A percentile compares a stretch with the other conserved stretches of the same genome.
Evolutionary conservation across 2,888 invertebrate genomes (phyloP).

Genomic region (Drosophila hawaiiensis): DNA sequence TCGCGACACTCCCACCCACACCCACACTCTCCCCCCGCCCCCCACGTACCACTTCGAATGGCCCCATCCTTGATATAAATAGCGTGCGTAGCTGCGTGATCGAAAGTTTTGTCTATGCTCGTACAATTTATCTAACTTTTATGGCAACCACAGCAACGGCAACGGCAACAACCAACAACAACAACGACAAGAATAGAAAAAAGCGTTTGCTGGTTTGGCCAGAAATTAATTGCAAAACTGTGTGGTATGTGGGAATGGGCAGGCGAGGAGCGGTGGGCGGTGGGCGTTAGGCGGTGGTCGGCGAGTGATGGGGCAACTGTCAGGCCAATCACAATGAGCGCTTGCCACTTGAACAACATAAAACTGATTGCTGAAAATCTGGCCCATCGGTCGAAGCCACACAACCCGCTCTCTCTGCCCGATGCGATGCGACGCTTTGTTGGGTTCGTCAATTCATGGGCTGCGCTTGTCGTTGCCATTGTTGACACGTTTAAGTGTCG

Average conservation of each 20-base stretch:
- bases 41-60: background rate
- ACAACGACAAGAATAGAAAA: slow-evolving; percentile 13
- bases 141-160: slow-evolving; percentile 67
- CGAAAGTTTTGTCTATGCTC: slow-evolving; percentile 78
- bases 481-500: slow-evolving; percentile 81
- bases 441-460: slow-evolving; percentile 66
- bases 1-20: slow-evolving; percentile 45
- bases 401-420: slow-evolving; percentile 17
- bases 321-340: slow-evolving; percentile 73
- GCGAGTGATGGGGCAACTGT: background rate
- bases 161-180: slow-evolving; percentile 26
- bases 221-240: slow-evolving; percentile 81
- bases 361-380: slow-evolving; percentile 80
- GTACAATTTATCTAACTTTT: slow-evolving; percentile 80
- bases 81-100: slow-evolving; percentile 75
- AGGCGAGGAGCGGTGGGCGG: background rate
- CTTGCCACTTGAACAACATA: slow-evolving; percentile 77
- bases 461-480: slow-evolving; percentile 75
- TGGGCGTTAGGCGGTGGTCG: background rate
- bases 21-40: background rate
- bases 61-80: slow-evolving; percentile 32
- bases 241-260: slow-evolving; percentile 50
- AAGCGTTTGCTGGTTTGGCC: slow-evolving; percentile 63
- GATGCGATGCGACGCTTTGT: slow-evolving; percentile 51
- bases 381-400: slow-evolving; percentile 48